Evolutionary conservation across 2,113 vertebrate species (phyloP).

Genomic region (Phalacrocorax brasilianus): DNA sequence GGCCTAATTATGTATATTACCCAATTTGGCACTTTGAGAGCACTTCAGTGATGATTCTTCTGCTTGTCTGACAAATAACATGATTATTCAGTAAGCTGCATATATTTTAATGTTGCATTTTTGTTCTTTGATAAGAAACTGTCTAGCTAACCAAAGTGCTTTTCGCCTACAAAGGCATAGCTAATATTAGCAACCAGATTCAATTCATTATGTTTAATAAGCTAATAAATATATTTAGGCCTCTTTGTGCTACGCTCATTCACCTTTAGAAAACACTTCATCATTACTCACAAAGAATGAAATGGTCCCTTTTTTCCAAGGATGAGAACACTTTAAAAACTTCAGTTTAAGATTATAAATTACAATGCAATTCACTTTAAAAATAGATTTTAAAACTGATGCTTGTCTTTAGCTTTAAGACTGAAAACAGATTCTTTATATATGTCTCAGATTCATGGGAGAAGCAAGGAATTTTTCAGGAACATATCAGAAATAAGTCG

Average conservation of each 20-base stretch:
- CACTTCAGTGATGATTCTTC: constrained; percentile 29
- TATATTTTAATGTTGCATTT: not conserved
- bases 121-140: not conserved
- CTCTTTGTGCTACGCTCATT: not conserved
- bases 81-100: constrained; percentile 8
- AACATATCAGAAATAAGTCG: not conserved
- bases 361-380: not conserved
- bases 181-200: constrained; percentile 21
- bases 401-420: not conserved
- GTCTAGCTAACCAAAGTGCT: not conserved
- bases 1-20: constrained; percentile 49
- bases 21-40: constrained; percentile 32
- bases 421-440: not conserved
- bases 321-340: not conserved
- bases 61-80: constrained; percentile 35
- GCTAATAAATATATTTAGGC: constrained; percentile 37
- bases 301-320: not conserved
- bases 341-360: not conserved
- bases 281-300: not conserved
- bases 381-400: constrained; percentile 7
- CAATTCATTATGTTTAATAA: constrained; percentile 31
- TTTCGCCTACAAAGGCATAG: not conserved
- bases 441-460: not conserved
- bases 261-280: constrained; percentile 52
- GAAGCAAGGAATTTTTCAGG: not conserved